Evolutionary conservation across 2,797 vertebrate genomes (phyloP).

Genomic region (Sebastes trivittatus): DNA sequence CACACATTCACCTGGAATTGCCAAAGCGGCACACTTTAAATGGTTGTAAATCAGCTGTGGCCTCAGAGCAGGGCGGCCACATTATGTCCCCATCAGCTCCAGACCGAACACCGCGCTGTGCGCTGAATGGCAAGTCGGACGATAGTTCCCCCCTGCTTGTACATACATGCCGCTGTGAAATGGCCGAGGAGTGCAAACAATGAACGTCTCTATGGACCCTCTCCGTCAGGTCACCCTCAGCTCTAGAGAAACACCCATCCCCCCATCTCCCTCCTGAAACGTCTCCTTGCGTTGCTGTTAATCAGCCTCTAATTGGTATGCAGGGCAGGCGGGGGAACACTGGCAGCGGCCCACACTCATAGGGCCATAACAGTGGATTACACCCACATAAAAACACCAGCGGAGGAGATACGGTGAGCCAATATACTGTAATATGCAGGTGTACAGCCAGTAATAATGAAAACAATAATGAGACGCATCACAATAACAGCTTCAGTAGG

Average conservation of each 20-base stretch:
- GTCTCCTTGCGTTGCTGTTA: conserved; percentile 39
- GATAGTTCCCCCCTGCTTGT: conserved; percentile 7
- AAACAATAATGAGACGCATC: conserved; percentile 44
- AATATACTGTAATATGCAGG: conserved; percentile 30
- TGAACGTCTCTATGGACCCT: conserved; percentile 14
- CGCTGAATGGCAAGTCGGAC: neutral
- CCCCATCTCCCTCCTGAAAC: conserved; percentile 9
- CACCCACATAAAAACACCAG: conserved; percentile 31
- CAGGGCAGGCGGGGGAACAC: conserved; percentile 23
- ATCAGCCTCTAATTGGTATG: conserved; percentile 64
- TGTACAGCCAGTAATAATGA: conserved; percentile 43
- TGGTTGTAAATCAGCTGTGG: conserved; percentile 43
- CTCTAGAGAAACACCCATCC: conserved; percentile 25
- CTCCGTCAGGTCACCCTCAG: conserved; percentile 40
- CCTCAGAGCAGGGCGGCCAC: conserved; percentile 13
- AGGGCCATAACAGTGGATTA: conserved; percentile 38
- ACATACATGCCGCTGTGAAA: conserved; percentile 23
- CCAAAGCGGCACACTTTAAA: conserved; percentile 32
- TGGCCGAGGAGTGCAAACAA: conserved; percentile 14
- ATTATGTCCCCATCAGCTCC: conserved; percentile 28
- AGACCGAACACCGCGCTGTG: conserved; percentile 6
- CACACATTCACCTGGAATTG: conserved; percentile 40
- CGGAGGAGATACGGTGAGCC: conserved; percentile 21
- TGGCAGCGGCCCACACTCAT: conserved; percentile 33
- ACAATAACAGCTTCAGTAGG: conserved; percentile 13